Evolutionary conservation across 2,113 vertebrate species (phyloP).

Genomic region (Speoplatyrhinus poulsoni): DNA sequence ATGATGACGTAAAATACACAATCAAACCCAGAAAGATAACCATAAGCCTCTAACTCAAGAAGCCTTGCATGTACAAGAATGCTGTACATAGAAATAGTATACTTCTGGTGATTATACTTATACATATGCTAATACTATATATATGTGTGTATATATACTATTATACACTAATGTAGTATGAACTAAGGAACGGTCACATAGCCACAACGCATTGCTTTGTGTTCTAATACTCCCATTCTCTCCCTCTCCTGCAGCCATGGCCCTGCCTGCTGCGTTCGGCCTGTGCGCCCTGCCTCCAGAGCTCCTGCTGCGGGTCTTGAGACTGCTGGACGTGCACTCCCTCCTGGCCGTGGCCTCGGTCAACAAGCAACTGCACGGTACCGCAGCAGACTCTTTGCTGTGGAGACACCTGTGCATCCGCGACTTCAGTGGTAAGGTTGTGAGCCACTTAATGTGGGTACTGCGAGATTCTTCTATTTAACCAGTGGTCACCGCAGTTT

Average conservation of each 20-base stretch:
- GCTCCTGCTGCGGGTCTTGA: constrained; percentile 86
- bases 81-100: too few species aligned
- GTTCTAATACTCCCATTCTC: neutral
- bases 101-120: too few species aligned
- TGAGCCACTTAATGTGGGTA: neutral
- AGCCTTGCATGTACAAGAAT: too few species aligned
- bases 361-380: constrained; percentile 76
- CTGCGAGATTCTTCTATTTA: too few species aligned
- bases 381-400: constrained; percentile 82
- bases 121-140: too few species aligned
- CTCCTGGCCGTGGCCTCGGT: constrained; percentile 82
- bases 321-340: constrained; percentile 84
- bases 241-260: constrained; percentile 77
- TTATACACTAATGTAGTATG: too few species aligned
- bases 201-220: neutral
- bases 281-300: constrained; percentile 87
- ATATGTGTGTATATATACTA: too few species aligned
- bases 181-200: neutral
- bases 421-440: constrained; percentile 84
- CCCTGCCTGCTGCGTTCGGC: constrained; percentile 89
- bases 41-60: too few species aligned
- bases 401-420: constrained; percentile 90
- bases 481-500: too few species aligned
- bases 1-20: too few species aligned
- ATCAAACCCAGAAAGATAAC: too few species aligned